Base-by-base conservation (phyloP, 2,888 invertebrate genomes). In the Cerastis leucographa region DNA sequence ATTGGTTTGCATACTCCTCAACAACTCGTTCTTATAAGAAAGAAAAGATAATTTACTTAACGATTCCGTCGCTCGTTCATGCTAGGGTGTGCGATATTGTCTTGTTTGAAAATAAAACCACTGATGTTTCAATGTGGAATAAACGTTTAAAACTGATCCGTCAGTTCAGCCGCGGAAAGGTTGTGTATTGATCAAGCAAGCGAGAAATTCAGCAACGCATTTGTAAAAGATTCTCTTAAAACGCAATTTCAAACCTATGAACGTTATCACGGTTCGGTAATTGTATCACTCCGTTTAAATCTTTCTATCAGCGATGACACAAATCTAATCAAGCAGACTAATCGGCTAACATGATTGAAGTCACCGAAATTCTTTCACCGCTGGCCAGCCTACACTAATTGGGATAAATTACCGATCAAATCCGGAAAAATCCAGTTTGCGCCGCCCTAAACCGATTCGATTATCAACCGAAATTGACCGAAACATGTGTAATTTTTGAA, bases 401-500 rank as follows among this genome's bases (percentile, higher is more conserved):
- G 91, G 83, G 88, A 87, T 89, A 89, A 91, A 92, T 89, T 87
- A 87, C 89, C 90, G 91, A 92, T 91, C 90, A 91, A 92, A 89
- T 88, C 89, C 89, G 87, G 84, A 89, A 91, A 93, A 93, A 92
- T 89, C 90, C 88, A 88, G 89, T 90, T 90, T 85, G 77, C 80
- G 69, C 85, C 88, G 83, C 91, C 91, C 90, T 88, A 80, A 85
- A 76, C 84, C 83, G 75, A 93, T 92, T 91, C 87, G 85, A 93
- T 93, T 93, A 92, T 85, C 85, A 82, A 75, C 22, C 68, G 77
- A 80, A 84, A 83, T 88, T 83, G 65, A 70, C 70, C 74, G 81
- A 72, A 75, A 86, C 73, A 74, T 72, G 67, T 78, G 76, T 62
- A 54, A n/a, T 51, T 87, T 84, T 76, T 65, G 25, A 22, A 80